Conservation (phyloP, 2,888 invertebrate species). For the Ptilodon capucinus region DNA sequence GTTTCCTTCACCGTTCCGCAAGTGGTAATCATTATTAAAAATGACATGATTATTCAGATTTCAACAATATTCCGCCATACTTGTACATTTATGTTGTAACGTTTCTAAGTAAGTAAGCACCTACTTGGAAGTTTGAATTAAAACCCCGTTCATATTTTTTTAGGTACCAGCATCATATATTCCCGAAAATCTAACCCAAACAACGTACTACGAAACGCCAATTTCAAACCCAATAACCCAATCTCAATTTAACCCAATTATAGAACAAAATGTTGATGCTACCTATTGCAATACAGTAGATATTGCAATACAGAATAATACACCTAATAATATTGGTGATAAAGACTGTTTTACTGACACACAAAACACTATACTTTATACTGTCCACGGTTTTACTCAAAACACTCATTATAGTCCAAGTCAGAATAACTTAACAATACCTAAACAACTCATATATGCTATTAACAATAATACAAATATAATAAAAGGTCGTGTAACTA, state of each 20-base stretch:
- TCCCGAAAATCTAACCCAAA: conserved; percentile 12
- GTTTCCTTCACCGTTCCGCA: too few species aligned
- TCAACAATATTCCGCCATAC: too few species aligned
- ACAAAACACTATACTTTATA: conserved; percentile 36
- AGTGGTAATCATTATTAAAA: too few species aligned
- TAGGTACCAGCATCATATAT: background rate
- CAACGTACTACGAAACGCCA: conserved; percentile 9
- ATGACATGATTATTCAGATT: too few species aligned
- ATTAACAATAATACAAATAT: conserved; percentile 8
- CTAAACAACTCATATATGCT: conserved; percentile 34
- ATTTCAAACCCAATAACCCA: background rate
- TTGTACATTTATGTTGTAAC: too few species aligned
- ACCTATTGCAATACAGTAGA: background rate
- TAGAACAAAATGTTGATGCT: background rate
- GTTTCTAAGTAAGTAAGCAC: too few species aligned
- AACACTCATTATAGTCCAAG: conserved; percentile 51
- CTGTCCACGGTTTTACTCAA: conserved; percentile 35
- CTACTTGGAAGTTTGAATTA: too few species aligned
- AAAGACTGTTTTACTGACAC: conserved; percentile 19
- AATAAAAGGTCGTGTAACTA: background rate
- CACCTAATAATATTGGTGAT: conserved; percentile 2
- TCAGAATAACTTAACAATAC: conserved; percentile 37
- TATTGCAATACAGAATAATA: background rate
- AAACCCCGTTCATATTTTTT: background rate
- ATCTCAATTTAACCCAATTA: background rate